Conservation (phyloP, 2,797 vertebrate species). For the Trachurus trachurus region DNA sequence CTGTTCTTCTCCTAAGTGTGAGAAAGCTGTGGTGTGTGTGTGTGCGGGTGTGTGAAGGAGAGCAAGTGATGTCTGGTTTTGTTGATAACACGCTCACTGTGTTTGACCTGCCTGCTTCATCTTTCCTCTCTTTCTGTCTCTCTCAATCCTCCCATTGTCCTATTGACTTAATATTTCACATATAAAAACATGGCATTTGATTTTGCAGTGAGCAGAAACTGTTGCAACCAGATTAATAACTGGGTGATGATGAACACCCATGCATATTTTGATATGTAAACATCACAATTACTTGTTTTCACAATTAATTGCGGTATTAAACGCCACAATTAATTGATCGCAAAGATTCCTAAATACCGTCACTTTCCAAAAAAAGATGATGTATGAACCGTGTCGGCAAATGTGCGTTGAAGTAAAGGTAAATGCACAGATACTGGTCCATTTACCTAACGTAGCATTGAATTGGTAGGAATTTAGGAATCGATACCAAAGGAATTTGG, state of each 20-base stretch:
- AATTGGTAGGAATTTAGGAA: too few species aligned
- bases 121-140: slow-evolving; percentile 7
- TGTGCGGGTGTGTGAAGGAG: slow-evolving; percentile 5
- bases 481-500: too few species aligned
- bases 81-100: slow-evolving; percentile 44
- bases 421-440: too few species aligned
- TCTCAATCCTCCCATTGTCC: slow-evolving; percentile 2
- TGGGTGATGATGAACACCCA: not conserved
- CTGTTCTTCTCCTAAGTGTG: slow-evolving; percentile 29
- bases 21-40: slow-evolving; percentile 38
- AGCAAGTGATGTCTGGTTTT: slow-evolving; percentile 24
- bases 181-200: slow-evolving; percentile 19
- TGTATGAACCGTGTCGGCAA: too few species aligned
- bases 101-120: slow-evolving; percentile 45
- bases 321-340: too few species aligned
- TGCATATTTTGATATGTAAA: too few species aligned
- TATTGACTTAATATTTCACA: slow-evolving; percentile 34
- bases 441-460: too few species aligned
- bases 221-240: slow-evolving; percentile 11
- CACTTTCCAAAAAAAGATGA: too few species aligned
- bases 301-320: too few species aligned
- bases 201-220: slow-evolving; percentile 9
- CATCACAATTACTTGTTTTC: too few species aligned
- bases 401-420: too few species aligned
- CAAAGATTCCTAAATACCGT: too few species aligned